A percentile compares a stretch with the other conserved stretches of the same genome.
Conservation (phyloP, 2,113 vertebrate genomes). For the Junco hyemalis region DNA sequence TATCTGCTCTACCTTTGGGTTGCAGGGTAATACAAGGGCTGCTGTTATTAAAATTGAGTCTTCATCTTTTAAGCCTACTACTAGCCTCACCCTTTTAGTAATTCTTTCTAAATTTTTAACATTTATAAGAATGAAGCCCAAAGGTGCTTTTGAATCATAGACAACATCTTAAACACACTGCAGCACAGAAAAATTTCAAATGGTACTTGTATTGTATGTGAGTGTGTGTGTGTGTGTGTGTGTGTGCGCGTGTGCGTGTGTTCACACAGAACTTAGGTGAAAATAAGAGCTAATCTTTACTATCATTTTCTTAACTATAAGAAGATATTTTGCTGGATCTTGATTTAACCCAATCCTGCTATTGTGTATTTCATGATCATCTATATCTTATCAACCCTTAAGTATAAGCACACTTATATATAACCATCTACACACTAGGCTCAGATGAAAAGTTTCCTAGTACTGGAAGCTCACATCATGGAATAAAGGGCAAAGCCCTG, state of each 20-base stretch:
- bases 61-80: not conserved
- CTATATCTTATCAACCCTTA: not conserved
- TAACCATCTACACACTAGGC: not conserved
- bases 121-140: not conserved
- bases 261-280: not conserved
- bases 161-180: not conserved
- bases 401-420: not conserved
- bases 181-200: not conserved
- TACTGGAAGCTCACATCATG: not conserved
- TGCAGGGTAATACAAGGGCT: not conserved
- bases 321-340: not conserved
- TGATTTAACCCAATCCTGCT: not conserved
- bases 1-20: not conserved
- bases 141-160: not conserved
- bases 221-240: not conserved
- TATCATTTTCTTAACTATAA: not conserved
- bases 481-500: not conserved
- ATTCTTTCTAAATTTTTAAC: not conserved
- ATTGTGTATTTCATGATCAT: not conserved
- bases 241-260: no score
- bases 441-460: not conserved
- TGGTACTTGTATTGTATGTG: not conserved
- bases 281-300: not conserved
- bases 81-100: not conserved
- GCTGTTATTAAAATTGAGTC: not conserved